These are phyloP conservation scores for Ichneumoninae sp. DNA, from an alignment of 2,888 invertebrate species.

Conservation along the genomic window DNA sequence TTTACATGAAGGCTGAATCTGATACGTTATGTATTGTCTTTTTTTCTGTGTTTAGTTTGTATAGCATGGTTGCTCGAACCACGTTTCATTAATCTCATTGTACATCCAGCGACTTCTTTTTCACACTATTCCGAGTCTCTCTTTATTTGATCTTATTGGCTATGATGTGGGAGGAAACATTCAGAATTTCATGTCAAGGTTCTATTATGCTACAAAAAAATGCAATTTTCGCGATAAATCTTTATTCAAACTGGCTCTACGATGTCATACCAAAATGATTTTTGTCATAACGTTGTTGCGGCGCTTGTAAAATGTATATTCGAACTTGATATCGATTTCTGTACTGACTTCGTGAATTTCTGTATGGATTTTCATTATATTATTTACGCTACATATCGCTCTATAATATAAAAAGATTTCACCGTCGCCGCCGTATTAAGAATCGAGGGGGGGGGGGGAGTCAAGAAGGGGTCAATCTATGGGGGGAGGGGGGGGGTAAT, in stretches of 20 bases:
- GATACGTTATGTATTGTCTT: conserved; percentile 7
- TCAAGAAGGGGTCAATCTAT: no score
- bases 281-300: not conserved
- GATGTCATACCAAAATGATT: conserved; percentile 15
- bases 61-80: conserved; percentile 38
- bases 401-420: no score
- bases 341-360: not conserved
- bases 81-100: conserved; percentile 8
- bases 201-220: not conserved
- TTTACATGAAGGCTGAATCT: conserved; percentile 72
- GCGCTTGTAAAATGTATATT: not conserved
- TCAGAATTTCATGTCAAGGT: conserved; percentile 29
- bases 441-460: no score
- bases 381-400: not conserved
- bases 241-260: conserved; percentile 1
- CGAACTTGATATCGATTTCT: not conserved
- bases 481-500: no score
- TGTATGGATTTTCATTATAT: not conserved
- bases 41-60: not conserved
- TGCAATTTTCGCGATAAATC: not conserved
- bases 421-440: no score
- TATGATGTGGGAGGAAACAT: conserved; percentile 56
- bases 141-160: conserved; percentile 42
- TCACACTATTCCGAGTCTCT: conserved; percentile 8
- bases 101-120: conserved; percentile 9